Evolutionary conservation across 2,797 vertebrate species (phyloP).

Genomic region (Martes flavigula): DNA sequence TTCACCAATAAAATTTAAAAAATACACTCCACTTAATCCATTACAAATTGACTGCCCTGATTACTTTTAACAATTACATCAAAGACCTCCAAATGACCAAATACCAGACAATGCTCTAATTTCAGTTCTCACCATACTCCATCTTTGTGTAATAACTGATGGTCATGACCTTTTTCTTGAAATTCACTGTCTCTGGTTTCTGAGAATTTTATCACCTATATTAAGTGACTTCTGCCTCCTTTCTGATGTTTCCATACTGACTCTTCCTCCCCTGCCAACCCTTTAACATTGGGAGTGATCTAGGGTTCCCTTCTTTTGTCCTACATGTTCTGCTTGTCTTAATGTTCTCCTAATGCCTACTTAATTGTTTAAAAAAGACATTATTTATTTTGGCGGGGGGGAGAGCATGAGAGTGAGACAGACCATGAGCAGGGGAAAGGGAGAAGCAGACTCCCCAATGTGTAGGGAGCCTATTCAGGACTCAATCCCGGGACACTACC

Average conservation of each 20-base stretch:
- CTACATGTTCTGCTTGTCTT: not conserved
- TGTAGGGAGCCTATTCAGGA: not conserved
- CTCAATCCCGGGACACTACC: not conserved
- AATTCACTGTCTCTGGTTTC: not conserved
- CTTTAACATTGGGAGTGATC: not conserved
- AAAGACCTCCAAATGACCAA: slow-evolving; percentile 10
- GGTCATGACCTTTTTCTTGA: not conserved
- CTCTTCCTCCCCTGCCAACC: not conserved
- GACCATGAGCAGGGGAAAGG: not conserved
- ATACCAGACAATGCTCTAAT: not conserved
- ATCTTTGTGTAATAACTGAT: not conserved
- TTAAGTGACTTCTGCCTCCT: not conserved
- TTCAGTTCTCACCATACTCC: not conserved
- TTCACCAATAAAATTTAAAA: slow-evolving; percentile 4
- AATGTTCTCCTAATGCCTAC: not conserved
- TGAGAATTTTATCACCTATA: not conserved
- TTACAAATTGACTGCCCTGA: not conserved
- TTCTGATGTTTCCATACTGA: not conserved
- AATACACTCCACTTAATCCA: not conserved
- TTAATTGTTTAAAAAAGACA: not conserved
- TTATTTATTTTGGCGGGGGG: not conserved
- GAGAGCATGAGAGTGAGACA: not conserved
- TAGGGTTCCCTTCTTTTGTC: not conserved
- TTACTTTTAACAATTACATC: not conserved
- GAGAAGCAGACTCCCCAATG: not conserved